Conservation (phyloP, 2,888 invertebrate genomes). For the Drosophila mayaguana region DNA sequence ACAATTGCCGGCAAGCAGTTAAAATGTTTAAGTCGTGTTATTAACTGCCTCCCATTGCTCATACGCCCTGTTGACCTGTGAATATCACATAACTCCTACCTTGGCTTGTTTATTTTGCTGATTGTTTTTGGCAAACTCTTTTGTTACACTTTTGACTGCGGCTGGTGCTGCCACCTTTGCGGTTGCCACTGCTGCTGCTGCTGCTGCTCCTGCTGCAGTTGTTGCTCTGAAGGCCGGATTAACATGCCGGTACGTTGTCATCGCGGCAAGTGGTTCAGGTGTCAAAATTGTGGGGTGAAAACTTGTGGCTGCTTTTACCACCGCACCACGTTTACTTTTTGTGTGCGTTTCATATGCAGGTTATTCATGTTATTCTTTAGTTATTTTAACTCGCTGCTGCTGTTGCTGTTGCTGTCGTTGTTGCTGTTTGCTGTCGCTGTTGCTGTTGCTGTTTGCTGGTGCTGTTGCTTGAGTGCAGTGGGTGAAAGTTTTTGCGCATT, state of each 20-base stretch:
- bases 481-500: slow-evolving; percentile 59
- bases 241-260: slow-evolving; percentile 69
- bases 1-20: neutral
- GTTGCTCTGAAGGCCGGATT: slow-evolving; percentile 38
- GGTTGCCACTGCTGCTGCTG: slow-evolving; percentile 24
- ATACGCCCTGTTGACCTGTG: slow-evolving; percentile 42
- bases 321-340: slow-evolving; percentile 52
- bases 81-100: slow-evolving; percentile 10
- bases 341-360: slow-evolving; percentile 65
- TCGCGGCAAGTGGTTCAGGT: slow-evolving; percentile 74
- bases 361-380: slow-evolving; percentile 64
- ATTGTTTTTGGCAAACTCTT: slow-evolving; percentile 58
- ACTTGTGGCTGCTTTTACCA: slow-evolving; percentile 73
- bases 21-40: slow-evolving; percentile 32
- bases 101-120: slow-evolving; percentile 30
- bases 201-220: slow-evolving; percentile 12
- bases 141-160: slow-evolving; percentile 39
- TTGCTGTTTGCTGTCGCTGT: slow-evolving; percentile 5
- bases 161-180: slow-evolving; percentile 30
- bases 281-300: slow-evolving; percentile 74
- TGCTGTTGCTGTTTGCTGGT: slow-evolving; percentile 29
- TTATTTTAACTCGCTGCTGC: slow-evolving; percentile 31
- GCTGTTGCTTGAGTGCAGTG: slow-evolving; percentile 51
- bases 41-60: slow-evolving; percentile 37
- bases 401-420: slow-evolving; percentile 13